These are phyloP conservation scores for Drosophila ficusphila DNA, from an alignment of 1,140 invertebrate species.

Conservation along the genomic window DNA sequence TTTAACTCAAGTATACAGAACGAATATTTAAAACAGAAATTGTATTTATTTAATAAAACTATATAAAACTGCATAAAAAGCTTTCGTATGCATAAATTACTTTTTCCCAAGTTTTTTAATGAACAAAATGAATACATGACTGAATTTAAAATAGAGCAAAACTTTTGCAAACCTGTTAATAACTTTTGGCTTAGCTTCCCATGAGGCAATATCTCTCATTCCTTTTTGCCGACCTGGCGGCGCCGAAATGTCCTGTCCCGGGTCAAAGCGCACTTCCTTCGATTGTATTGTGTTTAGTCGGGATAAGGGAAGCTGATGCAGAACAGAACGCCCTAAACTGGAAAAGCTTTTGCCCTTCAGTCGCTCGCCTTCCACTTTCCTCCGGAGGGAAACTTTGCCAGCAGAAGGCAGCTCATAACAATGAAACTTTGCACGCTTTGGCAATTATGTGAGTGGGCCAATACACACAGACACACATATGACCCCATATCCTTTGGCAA, in stretches of 20 bases:
- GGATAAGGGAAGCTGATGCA: slow-evolving; percentile 31
- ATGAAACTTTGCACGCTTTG: slow-evolving; percentile 69
- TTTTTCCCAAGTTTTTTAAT: neutral
- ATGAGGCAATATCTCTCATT: neutral
- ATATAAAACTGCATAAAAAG: neutral
- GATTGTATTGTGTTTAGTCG: slow-evolving; percentile 47
- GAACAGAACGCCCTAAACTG: slow-evolving; percentile 66
- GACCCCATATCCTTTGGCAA: slow-evolving; percentile 53
- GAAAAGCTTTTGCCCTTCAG: slow-evolving; percentile 46
- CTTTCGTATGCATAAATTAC: neutral
- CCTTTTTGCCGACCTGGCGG: slow-evolving; percentile 13
- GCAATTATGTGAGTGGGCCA: slow-evolving; percentile 58
- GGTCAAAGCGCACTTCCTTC: slow-evolving; percentile 48
- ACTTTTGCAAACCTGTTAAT: neutral
- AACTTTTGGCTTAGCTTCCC: slow-evolving; percentile 10
- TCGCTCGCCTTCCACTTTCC: neutral
- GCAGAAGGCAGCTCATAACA: slow-evolving; percentile 60
- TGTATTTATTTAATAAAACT: too few species aligned
- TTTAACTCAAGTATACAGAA: too few species aligned
- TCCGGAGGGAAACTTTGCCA: slow-evolving; percentile 45
- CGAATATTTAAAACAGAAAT: too few species aligned
- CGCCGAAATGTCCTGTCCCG: slow-evolving; percentile 44
- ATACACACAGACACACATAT: slow-evolving; percentile 17
- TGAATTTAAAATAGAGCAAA: neutral
- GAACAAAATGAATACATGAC: neutral